Base-by-base conservation (phyloP, 2,797 vertebrate species). In the Sebastes umbrosus region DNA sequence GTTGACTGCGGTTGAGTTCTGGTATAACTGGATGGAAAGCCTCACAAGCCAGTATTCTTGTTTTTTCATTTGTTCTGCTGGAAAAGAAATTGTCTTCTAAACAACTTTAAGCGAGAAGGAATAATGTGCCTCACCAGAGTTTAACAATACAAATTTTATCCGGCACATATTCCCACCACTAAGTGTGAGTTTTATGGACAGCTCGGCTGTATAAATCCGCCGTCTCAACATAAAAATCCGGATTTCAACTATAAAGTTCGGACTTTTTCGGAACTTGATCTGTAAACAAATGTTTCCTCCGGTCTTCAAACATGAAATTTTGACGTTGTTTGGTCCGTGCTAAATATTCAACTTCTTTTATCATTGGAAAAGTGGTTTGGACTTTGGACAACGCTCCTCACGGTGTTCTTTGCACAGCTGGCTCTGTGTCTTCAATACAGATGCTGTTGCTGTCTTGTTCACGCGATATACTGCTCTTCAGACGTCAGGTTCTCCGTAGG, bases 341-440 rank as follows among this genome's bases (percentile, higher is more conserved):
- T 31, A 64, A 27, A 77, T 31, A 78, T 75, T 27, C 22, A 2
- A 52, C 43, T 73, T 60, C 14, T 54, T 78, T 25, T 62, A 22
- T 36, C 27, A n/a, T 27, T 13, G 3, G 14, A 36, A 9, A 66
- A 63, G 59, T 22, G 11, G 43, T 82, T 83, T 73, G 67, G 36
- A 75, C 5, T 82, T 83, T 73, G 67, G 36, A 75, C 6, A 2
- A 4, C 8, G 29, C 24, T 72, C 7, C 20, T 39, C 16, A 6
- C 22, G 36, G 25, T 1, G 0, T 24, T 57, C 16, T 78, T 64
- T 68, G 7, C 67, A 52, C 50, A 62, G 22, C 0, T 46, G 50
- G 16, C 69, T 71, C 22, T 5, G 57, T 32, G 55, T 67, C 69
- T 77, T 75, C 29, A 82, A 70, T 43, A 83, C 64, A 87, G 76